Evolutionary conservation across 2,888 invertebrate species (phyloP), one percentile per base, ranked within the genome.

Genomic region (Eremobia ochroleuca): DNA sequence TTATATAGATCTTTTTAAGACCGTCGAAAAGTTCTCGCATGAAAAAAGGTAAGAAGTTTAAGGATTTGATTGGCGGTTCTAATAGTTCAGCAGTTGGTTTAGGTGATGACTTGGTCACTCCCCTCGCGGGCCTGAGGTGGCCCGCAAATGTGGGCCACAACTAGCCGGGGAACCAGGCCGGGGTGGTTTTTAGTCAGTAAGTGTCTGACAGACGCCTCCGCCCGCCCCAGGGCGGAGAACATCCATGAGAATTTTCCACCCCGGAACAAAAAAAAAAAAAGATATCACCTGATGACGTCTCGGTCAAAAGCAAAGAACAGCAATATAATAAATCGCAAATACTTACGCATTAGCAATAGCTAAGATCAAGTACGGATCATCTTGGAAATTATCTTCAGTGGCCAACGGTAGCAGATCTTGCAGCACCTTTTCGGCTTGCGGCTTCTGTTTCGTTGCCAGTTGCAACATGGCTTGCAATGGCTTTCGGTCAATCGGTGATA

Each of bases 361-460:
- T 79, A 99, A 97, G 79, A 99, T 98, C 25, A 99, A 98, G 15
- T 99, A 99, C 0, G 99, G 98, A 91, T 99, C 98, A 82, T 99
- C 98, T 83, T 98, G 97, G 75, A 97, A 97, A 11, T 96, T 95
- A 73, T 99, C 99, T 75, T 98, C 98, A 0, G 98, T 97, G 0
- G 98, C 98, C 62, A 98, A 93, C 0, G 97, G 96, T 76, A 97
- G 87, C 25, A 98, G 97, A 86, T 98, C 98, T 80, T 98, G 98
- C 31, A 99, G 93, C 0, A 99, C 99, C 77, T 97, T 97, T 91
- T 99, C 99, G 4, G 99, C 98, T 88, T 98, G 98, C 6, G 97
- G 92, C 93, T 99, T 99, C 92, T 99, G 98, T 88, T 98, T 98
- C 0, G 98, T 98, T 0, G 99, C 98, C 28, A 99, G 95, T 68